Evolutionary conservation across 2,888 invertebrate species (phyloP), one percentile per base, ranked within the genome.

Genomic region (Ormyrus thymus): DNA sequence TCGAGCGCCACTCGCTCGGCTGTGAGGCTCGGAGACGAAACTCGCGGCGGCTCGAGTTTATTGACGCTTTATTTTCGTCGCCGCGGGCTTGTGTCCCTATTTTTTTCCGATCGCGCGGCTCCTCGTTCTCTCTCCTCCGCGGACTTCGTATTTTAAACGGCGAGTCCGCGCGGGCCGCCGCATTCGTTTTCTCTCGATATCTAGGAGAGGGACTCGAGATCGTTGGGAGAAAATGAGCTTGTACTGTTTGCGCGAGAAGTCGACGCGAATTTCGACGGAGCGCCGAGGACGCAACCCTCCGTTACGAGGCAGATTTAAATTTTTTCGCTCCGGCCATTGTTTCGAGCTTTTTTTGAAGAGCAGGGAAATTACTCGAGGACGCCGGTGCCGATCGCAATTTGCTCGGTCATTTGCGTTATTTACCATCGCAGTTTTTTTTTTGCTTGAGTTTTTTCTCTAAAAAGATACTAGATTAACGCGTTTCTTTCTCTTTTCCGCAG

Each of bases 11-110:
- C 72, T 55, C 53, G 48, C 15, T 46, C 56, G 56, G 46, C 56
- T 48, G 53, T 13, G 29, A 29, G 29, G 61, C 53, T 48, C 7
- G 5, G 58, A 65, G 29, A 65, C n/a, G n/a, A 29, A 69, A 53
- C 53, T 68, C 29, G 56, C 11, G 43, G 50, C 59, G 71, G 53
- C 55, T 73, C 29, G 66, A 74, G 51, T 74, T 74, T 74, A 74
- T 74, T 43, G 66, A 43, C 66, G 45, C 66, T 74, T 74, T 74
- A 74, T 74, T 74, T 74, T 74, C 45, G 74, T 51, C 66, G 53
- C 45, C 7, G 10, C 51, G 5, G 9, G 13, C 45, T n/a, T 48
- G 11, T 53, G 13, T 53, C 15, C 13, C 48, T 48, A 9, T 56
- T 13, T n/a, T 4, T 9, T 9, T 15, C 61, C 46, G 11, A n/a